phyloP scores from a whole-genome alignment of 2,888 invertebrate genomes.

The Tipula unca region DNA sequence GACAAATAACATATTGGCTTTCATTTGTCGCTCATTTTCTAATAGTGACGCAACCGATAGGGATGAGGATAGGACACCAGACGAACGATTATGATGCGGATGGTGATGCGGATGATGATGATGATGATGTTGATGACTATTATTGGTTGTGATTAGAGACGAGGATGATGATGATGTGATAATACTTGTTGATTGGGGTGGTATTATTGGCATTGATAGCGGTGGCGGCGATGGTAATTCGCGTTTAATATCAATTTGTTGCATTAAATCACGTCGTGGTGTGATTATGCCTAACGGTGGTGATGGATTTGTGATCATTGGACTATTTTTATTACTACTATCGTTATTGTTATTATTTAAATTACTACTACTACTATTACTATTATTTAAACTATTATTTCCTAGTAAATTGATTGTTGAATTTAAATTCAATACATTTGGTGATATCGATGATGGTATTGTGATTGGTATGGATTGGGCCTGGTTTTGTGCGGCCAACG shows the following conservation, averaged over 20 bases:
- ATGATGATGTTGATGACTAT: conserved; percentile 21
- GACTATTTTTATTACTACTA: conserved; percentile 14
- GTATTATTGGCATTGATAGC: conserved; percentile 23
- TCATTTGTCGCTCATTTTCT: not conserved
- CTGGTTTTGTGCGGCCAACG: conserved; percentile 1
- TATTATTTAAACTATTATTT: not conserved
- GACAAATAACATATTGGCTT: not conserved
- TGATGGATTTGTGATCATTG: conserved; percentile 19
- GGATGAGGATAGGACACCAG: conserved; percentile 14
- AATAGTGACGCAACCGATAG: conserved; percentile 19
- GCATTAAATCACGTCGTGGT: conserved; percentile 9
- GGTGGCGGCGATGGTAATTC: conserved; percentile 23
- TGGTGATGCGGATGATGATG: conserved; percentile 2
- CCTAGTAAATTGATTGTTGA: conserved; percentile 17
- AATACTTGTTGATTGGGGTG: conserved; percentile 23
- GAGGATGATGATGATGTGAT: conserved; percentile 25
- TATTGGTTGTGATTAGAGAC: conserved; percentile 15
- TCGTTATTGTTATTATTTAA: not conserved
- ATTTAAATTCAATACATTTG: not conserved
- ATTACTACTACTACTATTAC: conserved; percentile 16
- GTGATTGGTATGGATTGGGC: not conserved
- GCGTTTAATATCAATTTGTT: conserved; percentile 1
- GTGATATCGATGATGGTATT: conserved; percentile 9
- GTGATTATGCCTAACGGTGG: conserved; percentile 23
- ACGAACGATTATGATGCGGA: not conserved